Base-by-base conservation (phyloP, 1,140 invertebrate species). In the Babylonia areolata region DNA sequence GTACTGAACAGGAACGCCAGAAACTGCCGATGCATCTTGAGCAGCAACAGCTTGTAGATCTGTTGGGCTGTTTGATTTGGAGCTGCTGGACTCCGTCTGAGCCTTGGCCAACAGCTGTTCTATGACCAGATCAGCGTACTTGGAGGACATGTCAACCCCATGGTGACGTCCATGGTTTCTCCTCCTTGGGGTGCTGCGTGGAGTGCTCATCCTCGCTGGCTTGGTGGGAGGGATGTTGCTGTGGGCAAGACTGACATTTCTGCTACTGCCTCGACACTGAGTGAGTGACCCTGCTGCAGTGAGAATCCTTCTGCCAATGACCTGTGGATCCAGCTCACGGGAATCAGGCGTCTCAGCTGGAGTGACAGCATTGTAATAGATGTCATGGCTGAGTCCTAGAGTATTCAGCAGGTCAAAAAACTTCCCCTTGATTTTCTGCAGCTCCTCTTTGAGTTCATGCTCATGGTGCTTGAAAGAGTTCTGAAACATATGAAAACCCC, bases 401-500 rank as follows among this genome's bases (percentile, higher is more conserved):
- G 82, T 79, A 33, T 90, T 87, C 23, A 92, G 87, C 1, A 92
- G 89, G 37, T 88, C 86, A 46, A 89, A 83, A 58, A 92, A 91
- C 87, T 91, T 89, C 5, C 88, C 82, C 69, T 90, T 90, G 71
- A 92, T 91, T 31, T 90, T 88, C 81, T 87, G 88, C 37, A 92
- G 91, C 84, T 92, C 91, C 33, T 85, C 73, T 80, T 91, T 88
- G 37, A 92, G 80, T 31, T 88, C 86, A 46, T 88, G 88, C 78
- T 91, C 90, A 71, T 91, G 89, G 23, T 88, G 85, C 84, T 90
- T 91, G 84, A 92, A 90, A 40, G 85, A 89, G 46, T 91, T 81
- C 91, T 92, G 90, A 69, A 89, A 87, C n/a, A 69, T 12, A 81
- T n/a, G n/a, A n/a, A 40, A 82, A n/a, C n/a, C n/a, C n/a, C n/a